A percentile compares a stretch with the other conserved stretches of the same genome.
Evolutionary conservation across 2,888 invertebrate species (phyloP).

Genomic region (Drosophila nr. medialis): DNA sequence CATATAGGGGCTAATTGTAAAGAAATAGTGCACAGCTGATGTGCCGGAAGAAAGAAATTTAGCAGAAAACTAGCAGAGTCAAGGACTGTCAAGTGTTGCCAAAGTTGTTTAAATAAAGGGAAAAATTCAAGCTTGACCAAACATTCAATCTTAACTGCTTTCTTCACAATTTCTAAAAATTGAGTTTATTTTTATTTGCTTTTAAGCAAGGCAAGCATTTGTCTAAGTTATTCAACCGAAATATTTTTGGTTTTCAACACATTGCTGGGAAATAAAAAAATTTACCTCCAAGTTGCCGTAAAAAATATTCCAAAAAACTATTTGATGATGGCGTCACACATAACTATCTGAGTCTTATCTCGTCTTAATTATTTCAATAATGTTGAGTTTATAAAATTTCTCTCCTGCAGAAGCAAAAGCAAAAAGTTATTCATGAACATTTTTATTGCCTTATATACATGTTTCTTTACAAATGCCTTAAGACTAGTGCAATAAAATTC

Average conservation of each 20-base stretch:
- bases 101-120: not conserved
- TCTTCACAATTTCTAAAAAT: not conserved
- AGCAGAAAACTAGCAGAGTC: no score
- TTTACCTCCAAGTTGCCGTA: not conserved
- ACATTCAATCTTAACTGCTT: not conserved
- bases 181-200: not conserved
- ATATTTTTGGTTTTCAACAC: not conserved
- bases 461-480: not conserved
- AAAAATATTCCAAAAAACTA: not conserved
- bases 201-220: not conserved
- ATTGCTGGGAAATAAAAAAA: not conserved
- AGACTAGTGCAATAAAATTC: not conserved
- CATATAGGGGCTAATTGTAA: slow-evolving; percentile 9
- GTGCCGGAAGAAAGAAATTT: no score
- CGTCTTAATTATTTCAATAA: not conserved
- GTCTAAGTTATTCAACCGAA: not conserved
- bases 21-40: not conserved
- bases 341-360: not conserved
- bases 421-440: not conserved
- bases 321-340: not conserved
- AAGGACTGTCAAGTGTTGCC: no score
- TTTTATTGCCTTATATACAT: not conserved
- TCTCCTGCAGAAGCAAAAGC: not conserved
- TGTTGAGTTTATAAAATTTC: not conserved
- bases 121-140: not conserved